Evolutionary conservation across 2,113 vertebrate species (phyloP).

Genomic region (Hirundichthys speculiger): DNA sequence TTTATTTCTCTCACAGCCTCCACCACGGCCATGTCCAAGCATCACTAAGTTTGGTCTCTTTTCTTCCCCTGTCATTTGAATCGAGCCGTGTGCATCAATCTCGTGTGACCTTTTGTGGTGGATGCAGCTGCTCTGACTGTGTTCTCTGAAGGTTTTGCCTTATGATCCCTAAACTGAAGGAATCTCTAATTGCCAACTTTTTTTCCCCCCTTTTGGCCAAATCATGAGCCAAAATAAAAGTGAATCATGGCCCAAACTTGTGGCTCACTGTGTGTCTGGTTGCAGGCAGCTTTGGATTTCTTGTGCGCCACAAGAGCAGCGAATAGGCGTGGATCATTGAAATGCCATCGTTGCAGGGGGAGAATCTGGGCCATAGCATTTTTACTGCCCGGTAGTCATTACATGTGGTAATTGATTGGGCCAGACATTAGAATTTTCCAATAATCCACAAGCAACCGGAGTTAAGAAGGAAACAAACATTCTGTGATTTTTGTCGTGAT

Average conservation of each 20-base stretch:
- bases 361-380: conserved; percentile 13
- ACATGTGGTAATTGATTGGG: not conserved
- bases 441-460: not conserved
- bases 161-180: not conserved
- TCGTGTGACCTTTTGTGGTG: not conserved
- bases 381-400: not conserved
- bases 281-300: not conserved
- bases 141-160: not conserved
- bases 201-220: not conserved
- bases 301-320: not conserved
- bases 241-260: not conserved
- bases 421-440: not conserved
- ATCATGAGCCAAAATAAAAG: not conserved
- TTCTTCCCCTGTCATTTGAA: not conserved
- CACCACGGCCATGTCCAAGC: too few species aligned
- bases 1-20: not conserved
- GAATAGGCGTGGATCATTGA: not conserved
- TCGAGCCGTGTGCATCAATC: not conserved
- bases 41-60: too few species aligned
- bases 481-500: too few species aligned
- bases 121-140: not conserved
- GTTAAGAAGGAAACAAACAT: not conserved
- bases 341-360: not conserved
- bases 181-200: not conserved
- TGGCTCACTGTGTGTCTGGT: not conserved